Conservation (phyloP, 2,797 vertebrate genomes). For the Valencia hispanica region DNA sequence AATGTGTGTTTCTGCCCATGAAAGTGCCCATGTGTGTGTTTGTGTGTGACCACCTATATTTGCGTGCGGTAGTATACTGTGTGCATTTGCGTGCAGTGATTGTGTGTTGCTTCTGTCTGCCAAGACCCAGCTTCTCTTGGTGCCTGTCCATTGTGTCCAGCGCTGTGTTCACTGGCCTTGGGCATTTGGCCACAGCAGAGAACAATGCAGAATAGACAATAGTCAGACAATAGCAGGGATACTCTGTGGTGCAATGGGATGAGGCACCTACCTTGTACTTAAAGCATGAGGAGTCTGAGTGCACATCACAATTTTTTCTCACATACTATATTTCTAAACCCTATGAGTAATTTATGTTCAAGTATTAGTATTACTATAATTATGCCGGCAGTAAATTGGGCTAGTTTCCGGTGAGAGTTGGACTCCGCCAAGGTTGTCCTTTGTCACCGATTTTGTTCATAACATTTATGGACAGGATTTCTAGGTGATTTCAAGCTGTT, state of each 20-base stretch:
- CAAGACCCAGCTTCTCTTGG: constrained; percentile 63
- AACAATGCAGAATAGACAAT: constrained; percentile 74
- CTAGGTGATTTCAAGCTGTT: too few relatives aligned
- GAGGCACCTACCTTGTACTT: constrained; percentile 53
- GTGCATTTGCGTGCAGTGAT: constrained; percentile 20
- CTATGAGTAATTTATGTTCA: neutral
- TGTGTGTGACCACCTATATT: constrained; percentile 26
- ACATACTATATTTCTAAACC: constrained; percentile 23
- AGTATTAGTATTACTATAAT: too few relatives aligned
- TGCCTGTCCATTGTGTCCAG: constrained; percentile 71
- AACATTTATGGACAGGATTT: too few relatives aligned
- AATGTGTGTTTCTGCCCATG: constrained; percentile 44
- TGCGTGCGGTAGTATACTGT: constrained; percentile 22
- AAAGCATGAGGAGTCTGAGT: constrained; percentile 45
- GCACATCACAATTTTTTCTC: constrained; percentile 26
- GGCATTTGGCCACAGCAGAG: constrained; percentile 68
- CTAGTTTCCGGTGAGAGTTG: too few relatives aligned
- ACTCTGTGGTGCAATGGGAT: constrained; percentile 52
- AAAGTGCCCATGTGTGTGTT: constrained; percentile 33
- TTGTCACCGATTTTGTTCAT: too few relatives aligned
- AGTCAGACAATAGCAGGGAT: constrained; percentile 60
- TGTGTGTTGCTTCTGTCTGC: constrained; percentile 46
- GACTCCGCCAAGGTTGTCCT: too few relatives aligned
- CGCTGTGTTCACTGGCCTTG: constrained; percentile 68
- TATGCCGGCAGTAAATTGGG: too few relatives aligned